These are phyloP conservation scores for Mastigias papua DNA, from an alignment of 30 jellyfish, hydroid and myxozoan genomes.

Conservation along the genomic window DNA sequence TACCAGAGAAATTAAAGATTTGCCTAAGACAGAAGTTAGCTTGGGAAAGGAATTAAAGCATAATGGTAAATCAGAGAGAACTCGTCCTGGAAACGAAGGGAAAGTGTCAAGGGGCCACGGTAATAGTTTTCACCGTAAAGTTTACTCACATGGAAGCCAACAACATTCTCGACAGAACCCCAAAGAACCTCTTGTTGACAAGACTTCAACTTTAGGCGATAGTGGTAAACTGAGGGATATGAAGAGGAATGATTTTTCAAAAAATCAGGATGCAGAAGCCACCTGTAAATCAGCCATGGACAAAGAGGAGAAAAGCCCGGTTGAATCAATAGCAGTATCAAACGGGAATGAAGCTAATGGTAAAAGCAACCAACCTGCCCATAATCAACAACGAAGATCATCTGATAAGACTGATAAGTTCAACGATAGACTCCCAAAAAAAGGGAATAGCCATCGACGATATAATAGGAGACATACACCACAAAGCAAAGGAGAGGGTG, in stretches of 20 bases:
- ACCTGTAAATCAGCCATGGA: not conserved
- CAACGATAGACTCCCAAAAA: conserved; percentile 4
- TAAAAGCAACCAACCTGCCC: not conserved
- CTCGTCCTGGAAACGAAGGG: not conserved
- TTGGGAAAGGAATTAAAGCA: not conserved
- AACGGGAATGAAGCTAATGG: not conserved
- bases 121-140: not conserved
- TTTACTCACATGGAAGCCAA: not conserved
- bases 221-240: not conserved
- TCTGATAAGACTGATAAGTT: not conserved
- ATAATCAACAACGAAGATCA: not conserved
- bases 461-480: no score
- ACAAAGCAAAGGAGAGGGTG: not conserved
- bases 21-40: not conserved
- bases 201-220: not conserved
- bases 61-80: not conserved
- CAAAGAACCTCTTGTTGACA: not conserved
- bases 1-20: not conserved
- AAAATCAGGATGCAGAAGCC: not conserved
- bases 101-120: not conserved
- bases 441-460: not conserved
- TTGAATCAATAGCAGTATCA: not conserved
- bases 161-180: not conserved
- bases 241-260: not conserved
- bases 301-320: not conserved